phyloP scores from a whole-genome alignment of 2,797 vertebrate species.

The Champsocephalus gunnari region DNA sequence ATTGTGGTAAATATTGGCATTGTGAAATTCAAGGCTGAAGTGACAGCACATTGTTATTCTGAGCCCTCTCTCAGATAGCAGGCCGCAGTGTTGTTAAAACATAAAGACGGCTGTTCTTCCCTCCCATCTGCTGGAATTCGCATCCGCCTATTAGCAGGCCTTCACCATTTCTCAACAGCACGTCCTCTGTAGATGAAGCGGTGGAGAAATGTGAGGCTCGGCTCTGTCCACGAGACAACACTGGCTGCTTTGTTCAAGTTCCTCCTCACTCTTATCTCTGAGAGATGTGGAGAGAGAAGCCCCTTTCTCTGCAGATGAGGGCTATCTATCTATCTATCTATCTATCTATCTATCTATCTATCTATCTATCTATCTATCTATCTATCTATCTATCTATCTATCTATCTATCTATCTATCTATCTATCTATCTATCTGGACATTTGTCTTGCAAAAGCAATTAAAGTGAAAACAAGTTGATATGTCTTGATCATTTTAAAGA shows the following conservation, averaged over 20 bases:
- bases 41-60: slow-evolving; percentile 4
- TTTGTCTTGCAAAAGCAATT: not conserved
- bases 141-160: slow-evolving; percentile 39
- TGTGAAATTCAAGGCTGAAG: slow-evolving; percentile 46
- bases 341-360: slow-evolving; percentile 16
- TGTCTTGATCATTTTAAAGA: no score
- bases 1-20: slow-evolving; percentile 26
- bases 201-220: slow-evolving; percentile 64
- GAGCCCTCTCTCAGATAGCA: not conserved
- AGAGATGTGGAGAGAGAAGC: slow-evolving; percentile 42
- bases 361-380: slow-evolving; percentile 14
- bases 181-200: slow-evolving; percentile 64
- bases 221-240: slow-evolving; percentile 61
- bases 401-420: not conserved
- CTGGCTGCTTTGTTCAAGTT: slow-evolving; percentile 70
- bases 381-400: slow-evolving; percentile 10
- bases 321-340: slow-evolving; percentile 5
- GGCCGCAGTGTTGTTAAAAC: slow-evolving; percentile 30
- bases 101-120: slow-evolving; percentile 49
- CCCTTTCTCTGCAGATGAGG: slow-evolving; percentile 33
- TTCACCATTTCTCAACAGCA: slow-evolving; percentile 51
- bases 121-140: slow-evolving; percentile 67
- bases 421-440: not conserved
- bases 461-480: no score
- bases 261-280: slow-evolving; percentile 62